Conservation (phyloP, 2,888 invertebrate genomes). For the Oxycera nigricornis region DNA sequence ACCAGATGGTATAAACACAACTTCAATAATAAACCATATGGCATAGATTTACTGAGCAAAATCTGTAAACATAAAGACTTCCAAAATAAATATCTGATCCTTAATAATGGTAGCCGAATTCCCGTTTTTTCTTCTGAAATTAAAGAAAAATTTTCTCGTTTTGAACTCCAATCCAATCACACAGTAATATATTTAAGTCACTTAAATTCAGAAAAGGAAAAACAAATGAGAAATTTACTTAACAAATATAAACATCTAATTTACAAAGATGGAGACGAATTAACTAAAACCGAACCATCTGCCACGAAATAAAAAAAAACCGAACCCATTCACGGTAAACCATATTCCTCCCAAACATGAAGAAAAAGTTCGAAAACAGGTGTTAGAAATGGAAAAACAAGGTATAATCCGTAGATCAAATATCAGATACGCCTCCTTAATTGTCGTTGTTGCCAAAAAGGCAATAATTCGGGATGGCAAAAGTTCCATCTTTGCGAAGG, state of each 20-base stretch:
- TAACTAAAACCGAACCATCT: slow-evolving; percentile 32
- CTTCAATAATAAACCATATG: slow-evolving; percentile 7
- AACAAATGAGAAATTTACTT: slow-evolving; percentile 28
- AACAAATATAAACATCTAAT: slow-evolving; percentile 30
- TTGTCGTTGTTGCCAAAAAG: slow-evolving; percentile 41
- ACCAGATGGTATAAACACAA: neutral
- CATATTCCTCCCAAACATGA: slow-evolving; percentile 11
- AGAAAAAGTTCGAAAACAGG: slow-evolving; percentile 30
- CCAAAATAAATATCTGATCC: neutral
- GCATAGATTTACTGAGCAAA: neutral
- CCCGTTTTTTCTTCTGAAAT: neutral
- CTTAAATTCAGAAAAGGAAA: slow-evolving; percentile 2
- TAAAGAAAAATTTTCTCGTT: neutral
- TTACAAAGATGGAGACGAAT: slow-evolving; percentile 40
- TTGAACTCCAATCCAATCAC: neutral
- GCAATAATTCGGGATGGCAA: slow-evolving; percentile 39
- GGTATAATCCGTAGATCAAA: slow-evolving; percentile 40
- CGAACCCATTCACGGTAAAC: slow-evolving; percentile 37
- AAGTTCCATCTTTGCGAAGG: slow-evolving; percentile 42
- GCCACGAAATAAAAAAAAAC: slow-evolving; percentile 38
- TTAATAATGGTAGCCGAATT: neutral
- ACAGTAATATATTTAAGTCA: neutral
- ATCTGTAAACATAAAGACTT: neutral
- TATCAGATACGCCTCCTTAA: slow-evolving; percentile 38
- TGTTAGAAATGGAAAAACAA: slow-evolving; percentile 38